These are phyloP conservation scores for Platyrinchus mystaceus DNA, from an alignment of 2,797 vertebrate genomes.

Conservation along the genomic window DNA sequence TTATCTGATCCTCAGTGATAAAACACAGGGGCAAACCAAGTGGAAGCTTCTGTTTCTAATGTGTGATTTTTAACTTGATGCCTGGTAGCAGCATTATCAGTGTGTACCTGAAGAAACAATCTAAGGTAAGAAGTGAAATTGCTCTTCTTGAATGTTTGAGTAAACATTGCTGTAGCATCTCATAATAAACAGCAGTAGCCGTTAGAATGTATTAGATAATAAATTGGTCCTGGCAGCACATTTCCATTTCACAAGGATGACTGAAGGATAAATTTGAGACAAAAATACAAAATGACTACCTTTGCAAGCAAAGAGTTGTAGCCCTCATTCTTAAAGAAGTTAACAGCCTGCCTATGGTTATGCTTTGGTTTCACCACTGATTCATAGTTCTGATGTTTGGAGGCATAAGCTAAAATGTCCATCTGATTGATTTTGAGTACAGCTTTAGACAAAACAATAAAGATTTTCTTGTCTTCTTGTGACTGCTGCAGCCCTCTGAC, in stretches of 20 bases:
- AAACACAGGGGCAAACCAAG: not conserved
- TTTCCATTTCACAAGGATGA: not conserved
- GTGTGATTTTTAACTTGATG: not conserved
- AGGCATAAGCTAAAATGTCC: not conserved
- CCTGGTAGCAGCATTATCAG: not conserved
- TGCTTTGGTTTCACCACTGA: not conserved
- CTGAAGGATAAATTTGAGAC: conserved; percentile 3
- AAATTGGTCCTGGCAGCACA: conserved; percentile 5
- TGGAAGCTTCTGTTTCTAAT: not conserved
- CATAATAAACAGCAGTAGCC: not conserved
- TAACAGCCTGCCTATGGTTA: not conserved
- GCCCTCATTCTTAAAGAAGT: not conserved
- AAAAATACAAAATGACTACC: not conserved
- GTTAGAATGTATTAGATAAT: not conserved
- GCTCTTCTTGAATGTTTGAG: not conserved
- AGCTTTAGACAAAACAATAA: not conserved
- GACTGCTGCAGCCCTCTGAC: not conserved
- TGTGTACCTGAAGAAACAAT: not conserved
- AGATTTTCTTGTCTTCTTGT: not conserved
- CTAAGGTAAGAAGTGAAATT: not conserved
- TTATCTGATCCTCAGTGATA: not conserved
- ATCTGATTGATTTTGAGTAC: not conserved
- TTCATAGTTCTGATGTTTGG: not conserved
- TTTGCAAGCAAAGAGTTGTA: not conserved
- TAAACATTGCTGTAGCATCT: not conserved